Evolutionary conservation across 2,113 vertebrate genomes (phyloP).

Genomic region (Mixornis gularis): DNA sequence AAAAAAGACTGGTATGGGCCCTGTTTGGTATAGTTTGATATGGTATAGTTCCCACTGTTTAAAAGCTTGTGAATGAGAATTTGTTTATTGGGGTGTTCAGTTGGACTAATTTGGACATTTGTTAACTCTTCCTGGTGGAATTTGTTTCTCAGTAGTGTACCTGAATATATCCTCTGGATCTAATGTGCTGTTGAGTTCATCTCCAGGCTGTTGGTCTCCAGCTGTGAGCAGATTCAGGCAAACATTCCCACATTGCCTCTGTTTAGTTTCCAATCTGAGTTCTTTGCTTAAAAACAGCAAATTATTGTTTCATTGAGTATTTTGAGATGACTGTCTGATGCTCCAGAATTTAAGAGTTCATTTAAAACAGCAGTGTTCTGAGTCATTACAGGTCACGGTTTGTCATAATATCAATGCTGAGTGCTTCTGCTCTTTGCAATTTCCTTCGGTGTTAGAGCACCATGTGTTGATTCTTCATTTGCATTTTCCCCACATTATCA

Average conservation of each 20-base stretch:
- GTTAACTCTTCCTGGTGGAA: neutral
- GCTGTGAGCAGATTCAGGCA: neutral
- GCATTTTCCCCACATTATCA: neutral
- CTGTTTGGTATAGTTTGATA: neutral
- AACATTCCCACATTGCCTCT: neutral
- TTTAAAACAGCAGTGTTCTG: neutral
- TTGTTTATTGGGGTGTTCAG: neutral
- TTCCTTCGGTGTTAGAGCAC: neutral
- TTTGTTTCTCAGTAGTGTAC: neutral
- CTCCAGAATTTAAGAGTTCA: neutral
- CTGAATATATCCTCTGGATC: neutral
- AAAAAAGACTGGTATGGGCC: neutral
- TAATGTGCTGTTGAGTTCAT: neutral
- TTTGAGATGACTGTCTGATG: neutral
- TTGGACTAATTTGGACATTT: neutral
- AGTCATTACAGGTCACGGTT: neutral
- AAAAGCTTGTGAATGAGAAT: neutral
- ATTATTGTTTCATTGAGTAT: neutral
- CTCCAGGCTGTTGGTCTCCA: neutral
- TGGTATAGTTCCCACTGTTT: neutral
- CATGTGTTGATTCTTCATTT: neutral
- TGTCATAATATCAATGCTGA: neutral
- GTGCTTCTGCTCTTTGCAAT: neutral
- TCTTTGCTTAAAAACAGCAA: neutral
- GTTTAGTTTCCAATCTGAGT: neutral